These are phyloP conservation scores for Drosophila kambysellisi DNA, from an alignment of 2,888 invertebrate species.

Conservation along the genomic window DNA sequence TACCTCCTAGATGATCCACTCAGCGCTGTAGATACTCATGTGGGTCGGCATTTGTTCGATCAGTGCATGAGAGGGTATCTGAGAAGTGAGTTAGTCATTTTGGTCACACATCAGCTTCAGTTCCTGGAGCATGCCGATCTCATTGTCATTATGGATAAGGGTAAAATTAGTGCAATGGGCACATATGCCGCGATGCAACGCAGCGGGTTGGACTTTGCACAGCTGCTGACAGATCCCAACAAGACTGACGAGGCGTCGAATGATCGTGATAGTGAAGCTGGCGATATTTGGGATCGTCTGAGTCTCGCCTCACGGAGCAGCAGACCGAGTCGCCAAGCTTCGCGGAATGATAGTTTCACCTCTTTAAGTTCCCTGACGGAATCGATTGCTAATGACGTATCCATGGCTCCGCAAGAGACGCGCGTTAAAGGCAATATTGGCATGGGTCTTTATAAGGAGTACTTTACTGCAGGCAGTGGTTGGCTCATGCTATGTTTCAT, in stretches of 20 bases:
- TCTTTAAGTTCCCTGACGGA: constrained; percentile 86
- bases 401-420: constrained; percentile 86
- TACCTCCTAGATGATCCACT: constrained; percentile 96
- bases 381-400: constrained; percentile 80
- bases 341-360: constrained; percentile 79
- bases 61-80: constrained; percentile 85
- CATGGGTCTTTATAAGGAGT: constrained; percentile 87
- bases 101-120: constrained; percentile 94
- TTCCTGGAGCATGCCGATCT: constrained; percentile 89
- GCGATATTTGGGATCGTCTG: constrained; percentile 47
- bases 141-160: constrained; percentile 83
- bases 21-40: constrained; percentile 95
- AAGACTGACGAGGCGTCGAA: constrained; percentile 76
- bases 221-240: constrained; percentile 87
- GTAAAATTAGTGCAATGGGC: constrained; percentile 86
- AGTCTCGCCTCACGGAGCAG: constrained; percentile 64
- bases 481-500: constrained; percentile 87
- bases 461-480: constrained; percentile 90
- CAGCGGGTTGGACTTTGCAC: constrained; percentile 91
- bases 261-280: constrained; percentile 70
- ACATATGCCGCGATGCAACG: constrained; percentile 90
- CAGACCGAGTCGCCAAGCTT: constrained; percentile 63
- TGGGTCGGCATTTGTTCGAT: constrained; percentile 94
- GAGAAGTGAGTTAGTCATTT: constrained; percentile 88
- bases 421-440: constrained; percentile 88